These are phyloP conservation scores for Mareca strepera DNA, from an alignment of 2,797 vertebrate species.

Conservation along the genomic window DNA sequence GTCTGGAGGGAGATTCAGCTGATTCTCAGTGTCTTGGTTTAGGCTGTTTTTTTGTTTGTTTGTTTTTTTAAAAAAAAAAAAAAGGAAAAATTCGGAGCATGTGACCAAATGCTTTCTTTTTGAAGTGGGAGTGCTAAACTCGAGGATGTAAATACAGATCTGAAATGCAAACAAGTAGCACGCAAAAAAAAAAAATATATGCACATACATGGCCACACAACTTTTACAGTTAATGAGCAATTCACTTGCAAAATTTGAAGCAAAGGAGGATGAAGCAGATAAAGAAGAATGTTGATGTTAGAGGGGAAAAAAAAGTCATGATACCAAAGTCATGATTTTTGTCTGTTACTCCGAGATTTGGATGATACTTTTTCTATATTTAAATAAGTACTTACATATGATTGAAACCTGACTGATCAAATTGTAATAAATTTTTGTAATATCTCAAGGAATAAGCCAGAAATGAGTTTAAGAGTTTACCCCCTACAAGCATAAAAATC, in stretches of 20 bases:
- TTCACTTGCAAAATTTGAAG: background rate
- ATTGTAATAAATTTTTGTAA: background rate
- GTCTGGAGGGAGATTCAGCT: background rate
- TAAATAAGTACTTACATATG: background rate
- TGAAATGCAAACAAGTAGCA: background rate
- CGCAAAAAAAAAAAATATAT: background rate
- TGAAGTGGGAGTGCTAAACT: background rate
- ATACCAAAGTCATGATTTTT: rapidly evolving
- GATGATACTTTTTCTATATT: background rate
- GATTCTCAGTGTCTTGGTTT: background rate
- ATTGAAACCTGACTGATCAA: background rate
- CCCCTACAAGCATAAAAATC: background rate
- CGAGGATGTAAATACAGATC: background rate
- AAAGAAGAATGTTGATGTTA: background rate
- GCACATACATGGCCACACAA: background rate
- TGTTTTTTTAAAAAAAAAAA: no score
- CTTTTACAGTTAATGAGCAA: background rate
- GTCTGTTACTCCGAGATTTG: background rate
- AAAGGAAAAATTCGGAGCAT: background rate
- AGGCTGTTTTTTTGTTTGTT: background rate
- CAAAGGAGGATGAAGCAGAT: background rate
- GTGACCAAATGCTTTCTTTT: background rate
- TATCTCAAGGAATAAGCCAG: background rate
- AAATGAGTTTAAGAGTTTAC: background rate
- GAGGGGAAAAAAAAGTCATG: background rate